These are phyloP conservation scores for Melozone crissalis DNA, from an alignment of 2,113 vertebrate genomes.

Conservation along the genomic window DNA sequence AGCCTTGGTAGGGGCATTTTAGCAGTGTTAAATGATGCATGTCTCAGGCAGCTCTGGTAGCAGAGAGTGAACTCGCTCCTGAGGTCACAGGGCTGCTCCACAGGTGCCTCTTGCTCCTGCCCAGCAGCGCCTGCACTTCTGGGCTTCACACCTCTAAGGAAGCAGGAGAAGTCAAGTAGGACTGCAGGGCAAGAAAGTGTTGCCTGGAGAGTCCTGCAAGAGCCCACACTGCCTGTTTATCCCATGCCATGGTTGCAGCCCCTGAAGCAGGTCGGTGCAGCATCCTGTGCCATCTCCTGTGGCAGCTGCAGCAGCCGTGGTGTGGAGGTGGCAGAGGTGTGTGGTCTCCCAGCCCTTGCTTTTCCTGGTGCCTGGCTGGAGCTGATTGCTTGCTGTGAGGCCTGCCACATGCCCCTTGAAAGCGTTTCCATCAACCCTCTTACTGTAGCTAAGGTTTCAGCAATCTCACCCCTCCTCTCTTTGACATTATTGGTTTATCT, in stretches of 20 bases:
- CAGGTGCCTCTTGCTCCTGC: background rate
- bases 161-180: background rate
- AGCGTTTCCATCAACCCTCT: constrained; percentile 58
- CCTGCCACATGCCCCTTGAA: constrained; percentile 34
- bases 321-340: background rate
- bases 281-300: background rate
- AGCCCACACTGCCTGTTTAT: background rate
- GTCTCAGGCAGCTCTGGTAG: background rate
- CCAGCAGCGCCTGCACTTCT: background rate
- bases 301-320: background rate
- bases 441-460: constrained; percentile 50
- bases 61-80: background rate
- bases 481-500: constrained; percentile 72
- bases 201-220: background rate
- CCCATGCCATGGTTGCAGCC: background rate
- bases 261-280: background rate
- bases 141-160: background rate
- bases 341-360: background rate
- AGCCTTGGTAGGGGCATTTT: background rate
- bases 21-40: background rate
- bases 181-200: background rate
- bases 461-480: constrained; percentile 39
- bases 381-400: constrained; percentile 14
- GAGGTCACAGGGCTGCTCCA: background rate
- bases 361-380: background rate